These are phyloP conservation scores for Cephus nigrinus DNA, from an alignment of 2,888 invertebrate genomes.

Conservation along the genomic window DNA sequence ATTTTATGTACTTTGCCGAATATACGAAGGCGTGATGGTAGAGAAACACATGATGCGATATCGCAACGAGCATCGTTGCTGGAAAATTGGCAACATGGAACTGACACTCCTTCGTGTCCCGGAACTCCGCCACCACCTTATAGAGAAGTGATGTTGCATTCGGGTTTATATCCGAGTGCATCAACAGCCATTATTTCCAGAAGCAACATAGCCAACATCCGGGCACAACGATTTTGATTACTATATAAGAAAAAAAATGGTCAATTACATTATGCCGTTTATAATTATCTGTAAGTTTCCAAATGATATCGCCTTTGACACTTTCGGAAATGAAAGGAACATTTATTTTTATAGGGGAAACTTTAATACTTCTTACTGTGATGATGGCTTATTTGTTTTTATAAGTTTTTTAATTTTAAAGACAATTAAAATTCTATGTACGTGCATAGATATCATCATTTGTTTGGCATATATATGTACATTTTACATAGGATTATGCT, in stretches of 20 bases:
- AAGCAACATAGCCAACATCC: background rate
- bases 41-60: conserved; percentile 15
- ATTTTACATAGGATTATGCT: background rate
- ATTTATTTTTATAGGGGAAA: background rate
- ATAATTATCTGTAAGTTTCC: too few species aligned
- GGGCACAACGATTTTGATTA: background rate
- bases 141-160: conserved; percentile 54
- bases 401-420: background rate
- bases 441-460: background rate
- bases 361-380: background rate
- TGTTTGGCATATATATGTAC: background rate
- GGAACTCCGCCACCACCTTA: conserved; percentile 61
- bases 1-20: conserved; percentile 27
- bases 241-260: background rate
- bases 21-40: conserved; percentile 14
- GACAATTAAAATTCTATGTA: background rate
- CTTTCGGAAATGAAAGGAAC: background rate
- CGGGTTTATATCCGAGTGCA: conserved; percentile 36
- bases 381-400: background rate
- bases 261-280: background rate
- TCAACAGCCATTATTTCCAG: background rate
- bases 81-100: conserved; percentile 34
- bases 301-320: background rate
- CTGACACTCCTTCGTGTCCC: conserved; percentile 42
- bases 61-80: conserved; percentile 47